Evolutionary conservation across 2,888 invertebrate genomes (phyloP).

Genomic region (Cheilosia grossa): DNA sequence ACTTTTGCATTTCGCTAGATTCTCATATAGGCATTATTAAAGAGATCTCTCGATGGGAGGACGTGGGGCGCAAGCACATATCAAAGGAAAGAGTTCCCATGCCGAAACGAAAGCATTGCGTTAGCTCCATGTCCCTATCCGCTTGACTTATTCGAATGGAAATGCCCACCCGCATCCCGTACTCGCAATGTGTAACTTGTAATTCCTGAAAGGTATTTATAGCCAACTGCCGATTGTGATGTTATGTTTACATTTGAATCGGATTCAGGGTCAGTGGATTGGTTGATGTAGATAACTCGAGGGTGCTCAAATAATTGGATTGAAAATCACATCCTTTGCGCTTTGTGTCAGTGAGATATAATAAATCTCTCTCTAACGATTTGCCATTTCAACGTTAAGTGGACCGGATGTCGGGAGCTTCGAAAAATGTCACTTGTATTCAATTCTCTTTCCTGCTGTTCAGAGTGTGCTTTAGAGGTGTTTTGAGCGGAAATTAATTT

Average conservation of each 20-base stretch:
- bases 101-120: too few species aligned
- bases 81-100: too few species aligned
- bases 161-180: too few species aligned
- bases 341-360: conserved; percentile 27
- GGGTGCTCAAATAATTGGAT: conserved; percentile 22
- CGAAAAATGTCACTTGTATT: neutral
- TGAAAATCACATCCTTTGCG: conserved; percentile 21
- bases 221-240: conserved; percentile 39
- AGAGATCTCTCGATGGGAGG: too few species aligned
- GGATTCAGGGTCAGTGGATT: conserved; percentile 47
- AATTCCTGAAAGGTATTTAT: conserved; percentile 38
- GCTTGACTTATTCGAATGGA: too few species aligned
- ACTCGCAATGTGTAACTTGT: conserved; percentile 4
- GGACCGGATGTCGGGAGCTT: conserved; percentile 4
- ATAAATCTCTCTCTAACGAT: conserved; percentile 21
- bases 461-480: neutral
- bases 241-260: conserved; percentile 31
- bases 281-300: conserved; percentile 12
- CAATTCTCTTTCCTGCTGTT: neutral
- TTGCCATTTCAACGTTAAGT: conserved; percentile 13
- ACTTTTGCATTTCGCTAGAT: too few species aligned
- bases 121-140: too few species aligned
- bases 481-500: conserved; percentile 6
- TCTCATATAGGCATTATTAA: too few species aligned
- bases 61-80: too few species aligned